Evolutionary conservation across 2,888 invertebrate species (phyloP).

Genomic region (Lottia scabra): DNA sequence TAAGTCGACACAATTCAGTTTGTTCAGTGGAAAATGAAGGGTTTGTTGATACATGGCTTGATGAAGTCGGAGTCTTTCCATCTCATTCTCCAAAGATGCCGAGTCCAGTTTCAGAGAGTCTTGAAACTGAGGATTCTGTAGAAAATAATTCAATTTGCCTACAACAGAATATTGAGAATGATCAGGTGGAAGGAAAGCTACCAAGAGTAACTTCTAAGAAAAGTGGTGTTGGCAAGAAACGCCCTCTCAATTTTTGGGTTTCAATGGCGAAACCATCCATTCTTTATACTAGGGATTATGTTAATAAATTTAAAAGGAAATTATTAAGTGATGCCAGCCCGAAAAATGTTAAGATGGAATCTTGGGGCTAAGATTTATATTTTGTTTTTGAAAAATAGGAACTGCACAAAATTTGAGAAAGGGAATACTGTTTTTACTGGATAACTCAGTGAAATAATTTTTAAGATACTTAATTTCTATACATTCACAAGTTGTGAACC

Average conservation of each 20-base stretch:
- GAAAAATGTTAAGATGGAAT: neutral
- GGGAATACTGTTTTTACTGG: too few species aligned
- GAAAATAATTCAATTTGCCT: neutral
- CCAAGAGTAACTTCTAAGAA: neutral
- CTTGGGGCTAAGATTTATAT: neutral
- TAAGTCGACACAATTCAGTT: neutral
- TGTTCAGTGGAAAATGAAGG: neutral
- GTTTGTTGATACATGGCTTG: neutral
- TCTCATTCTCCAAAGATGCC: neutral
- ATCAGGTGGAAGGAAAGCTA: neutral
- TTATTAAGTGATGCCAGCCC: neutral
- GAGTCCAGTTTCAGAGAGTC: neutral
- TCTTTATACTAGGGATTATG: slow-evolving; percentile 11
- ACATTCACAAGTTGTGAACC: too few species aligned
- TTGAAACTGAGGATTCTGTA: neutral
- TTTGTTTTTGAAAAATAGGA: too few species aligned
- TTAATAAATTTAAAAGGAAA: neutral
- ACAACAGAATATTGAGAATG: neutral
- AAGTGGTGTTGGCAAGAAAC: neutral
- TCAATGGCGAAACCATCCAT: slow-evolving; percentile 15
- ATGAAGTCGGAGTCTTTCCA: neutral
- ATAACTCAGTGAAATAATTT: too few species aligned
- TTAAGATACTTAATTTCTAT: too few species aligned
- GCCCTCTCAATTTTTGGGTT: slow-evolving; percentile 17
- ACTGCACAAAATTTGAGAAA: too few species aligned